Percentiles rank a stretch among this genome's conserved stretches.
Evolutionary conservation across 1,140 invertebrate species (phyloP).

Genomic region (Ctenoplectra terminalis): DNA sequence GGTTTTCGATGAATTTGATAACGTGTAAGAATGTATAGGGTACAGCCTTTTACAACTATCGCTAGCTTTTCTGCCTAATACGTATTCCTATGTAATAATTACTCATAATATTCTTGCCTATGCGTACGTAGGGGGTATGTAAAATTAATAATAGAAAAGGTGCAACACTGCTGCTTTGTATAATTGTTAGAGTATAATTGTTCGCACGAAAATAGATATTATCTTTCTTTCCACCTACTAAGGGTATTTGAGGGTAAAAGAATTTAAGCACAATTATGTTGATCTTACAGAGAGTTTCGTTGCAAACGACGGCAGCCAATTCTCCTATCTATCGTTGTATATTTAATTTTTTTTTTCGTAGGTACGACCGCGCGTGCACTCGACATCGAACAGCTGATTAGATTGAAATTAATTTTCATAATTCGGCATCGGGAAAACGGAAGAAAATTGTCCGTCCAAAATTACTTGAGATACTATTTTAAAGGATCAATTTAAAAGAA

Average conservation of each 20-base stretch:
- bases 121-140: not conserved
- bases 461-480: not conserved
- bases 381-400: not conserved
- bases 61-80: conserved; percentile 4
- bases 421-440: not conserved
- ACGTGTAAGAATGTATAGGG: not conserved
- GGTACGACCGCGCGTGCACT: conserved; percentile 30
- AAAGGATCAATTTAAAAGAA: too few relatives aligned
- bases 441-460: conserved; percentile 7
- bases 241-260: not conserved
- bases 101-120: not conserved
- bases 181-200: not conserved
- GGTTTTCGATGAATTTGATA: not conserved
- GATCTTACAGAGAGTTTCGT: not conserved
- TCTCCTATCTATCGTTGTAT: conserved; percentile 42
- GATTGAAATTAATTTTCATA: not conserved
- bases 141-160: not conserved
- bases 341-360: conserved; percentile 28
- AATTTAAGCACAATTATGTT: not conserved
- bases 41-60: not conserved
- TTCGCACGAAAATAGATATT: not conserved
- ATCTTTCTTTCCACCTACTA: not conserved
- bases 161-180: not conserved
- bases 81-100: conserved; percentile 6
- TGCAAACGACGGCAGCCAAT: conserved; percentile 32